Evolutionary conservation across 2,888 invertebrate genomes (phyloP), one percentile per base, ranked within the genome.

Genomic region (Ptilodon capucinus): DNA sequence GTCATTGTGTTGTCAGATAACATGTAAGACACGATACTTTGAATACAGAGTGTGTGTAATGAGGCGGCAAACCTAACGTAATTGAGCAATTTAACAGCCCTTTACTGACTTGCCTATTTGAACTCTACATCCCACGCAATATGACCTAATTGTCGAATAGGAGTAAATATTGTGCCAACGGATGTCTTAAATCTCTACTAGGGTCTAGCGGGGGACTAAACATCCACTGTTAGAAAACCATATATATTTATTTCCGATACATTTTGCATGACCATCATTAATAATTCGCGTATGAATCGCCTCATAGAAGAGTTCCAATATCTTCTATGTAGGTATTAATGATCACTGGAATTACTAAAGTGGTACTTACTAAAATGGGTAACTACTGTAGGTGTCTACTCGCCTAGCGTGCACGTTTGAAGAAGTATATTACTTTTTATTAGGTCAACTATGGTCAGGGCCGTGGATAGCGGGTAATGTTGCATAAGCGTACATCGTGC

Each of bases 401-500:
- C 42, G 34, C 32, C 5, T 14, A 32, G 14, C 40, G 36, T 25
- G 28, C 42, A 28, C 48, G 71, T 64, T 57, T 44, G 34, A 53
- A 60, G 56, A 49, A 67, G 59, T 63, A 56, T 60, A 59, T 66
- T 66, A 63, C 18, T 68, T 68, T 70, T 69, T 65, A 65, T 57
- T 60, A 53, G 56, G 62, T 65, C 60, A 38, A 66, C 61, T 58
- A 65, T 61, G 61, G 67, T 62, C 69, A 64, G 57, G 66, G 64
- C 57, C 56, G 43, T 44, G 46, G 76, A 74, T 76, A 76, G 59
- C 57, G 48, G 56, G 39, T 40, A 53, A 48, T 53, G 52, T 58
- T 68, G 64, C 67, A 64, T 71, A 71, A 76, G 66, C 61, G 66
- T 66, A 70, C 71, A 69, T 74, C n/a, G 68, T 61, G 57, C 47